These are phyloP conservation scores for Muscicapa adusta DNA, from an alignment of 2,113 vertebrate species.

Conservation along the genomic window DNA sequence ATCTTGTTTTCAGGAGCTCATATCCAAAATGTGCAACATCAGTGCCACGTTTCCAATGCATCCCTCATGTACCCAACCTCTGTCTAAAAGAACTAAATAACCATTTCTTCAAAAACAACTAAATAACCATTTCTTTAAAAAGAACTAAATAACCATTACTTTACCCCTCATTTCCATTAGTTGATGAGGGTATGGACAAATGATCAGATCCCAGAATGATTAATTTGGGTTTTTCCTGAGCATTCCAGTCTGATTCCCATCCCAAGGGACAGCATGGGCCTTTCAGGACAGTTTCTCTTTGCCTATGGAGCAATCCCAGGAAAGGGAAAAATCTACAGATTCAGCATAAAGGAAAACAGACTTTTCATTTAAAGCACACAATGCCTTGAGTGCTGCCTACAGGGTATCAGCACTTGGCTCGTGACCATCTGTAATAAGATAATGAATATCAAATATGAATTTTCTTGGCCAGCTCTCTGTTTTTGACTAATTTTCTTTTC, in stretches of 20 bases:
- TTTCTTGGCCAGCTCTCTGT: constrained; percentile 3
- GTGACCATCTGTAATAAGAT: constrained; percentile 43
- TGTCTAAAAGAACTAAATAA: background rate
- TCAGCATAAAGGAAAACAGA: background rate
- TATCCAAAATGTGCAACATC: background rate
- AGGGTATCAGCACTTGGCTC: constrained; percentile 27
- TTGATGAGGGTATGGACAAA: background rate
- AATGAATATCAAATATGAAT: constrained; percentile 54
- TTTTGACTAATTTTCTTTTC: constrained; percentile 24
- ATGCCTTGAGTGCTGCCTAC: background rate
- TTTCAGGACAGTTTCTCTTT: background rate
- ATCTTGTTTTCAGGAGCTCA: background rate
- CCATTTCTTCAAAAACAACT: background rate
- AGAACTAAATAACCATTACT: background rate
- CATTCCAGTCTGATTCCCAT: background rate
- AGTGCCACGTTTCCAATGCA: background rate
- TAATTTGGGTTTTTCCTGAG: background rate
- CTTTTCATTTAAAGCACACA: background rate
- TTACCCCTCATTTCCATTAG: background rate
- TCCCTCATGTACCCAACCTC: background rate
- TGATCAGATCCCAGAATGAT: background rate
- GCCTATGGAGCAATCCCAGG: background rate
- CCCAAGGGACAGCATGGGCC: background rate
- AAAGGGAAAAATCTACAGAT: background rate
- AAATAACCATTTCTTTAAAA: background rate